These are phyloP conservation scores for Rambutsinella grinnellia DNA, from an alignment of 2,888 invertebrate species.

Conservation along the genomic window DNA sequence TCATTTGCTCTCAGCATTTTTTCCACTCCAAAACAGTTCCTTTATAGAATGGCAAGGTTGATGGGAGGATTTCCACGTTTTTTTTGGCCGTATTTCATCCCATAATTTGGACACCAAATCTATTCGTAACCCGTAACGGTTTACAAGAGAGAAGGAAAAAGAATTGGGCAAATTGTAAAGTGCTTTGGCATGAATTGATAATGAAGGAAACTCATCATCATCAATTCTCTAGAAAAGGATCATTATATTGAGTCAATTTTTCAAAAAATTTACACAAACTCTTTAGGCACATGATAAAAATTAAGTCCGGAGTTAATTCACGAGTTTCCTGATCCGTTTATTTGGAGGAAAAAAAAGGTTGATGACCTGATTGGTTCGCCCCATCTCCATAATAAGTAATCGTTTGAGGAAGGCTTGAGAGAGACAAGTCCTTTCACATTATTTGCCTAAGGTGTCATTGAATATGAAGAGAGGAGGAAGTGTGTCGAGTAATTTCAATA, in stretches of 20 bases:
- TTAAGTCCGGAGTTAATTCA: not conserved
- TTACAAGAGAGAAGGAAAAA: not conserved
- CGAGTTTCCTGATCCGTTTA: not conserved
- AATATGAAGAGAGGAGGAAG: conserved; percentile 5
- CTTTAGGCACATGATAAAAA: not conserved
- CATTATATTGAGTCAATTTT: too few species aligned
- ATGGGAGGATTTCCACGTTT: conserved; percentile 39
- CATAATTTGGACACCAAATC: conserved; percentile 29
- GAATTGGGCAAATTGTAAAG: too few species aligned
- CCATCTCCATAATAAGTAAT: conserved; percentile 14
- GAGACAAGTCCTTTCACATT: too few species aligned
- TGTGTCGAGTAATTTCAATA: too few species aligned
- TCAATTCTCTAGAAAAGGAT: too few species aligned
- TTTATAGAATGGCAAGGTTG: conserved; percentile 39
- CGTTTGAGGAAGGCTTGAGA: too few species aligned
- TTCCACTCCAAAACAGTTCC: too few species aligned
- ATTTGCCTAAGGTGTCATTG: conserved; percentile 39
- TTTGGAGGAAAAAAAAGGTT: conserved; percentile 9
- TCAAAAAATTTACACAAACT: not conserved
- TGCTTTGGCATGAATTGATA: too few species aligned
- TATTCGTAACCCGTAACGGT: not conserved
- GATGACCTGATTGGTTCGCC: conserved; percentile 33
- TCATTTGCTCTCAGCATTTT: too few species aligned
- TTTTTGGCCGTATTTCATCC: conserved; percentile 41
- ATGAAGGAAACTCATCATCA: too few species aligned